Conservation (phyloP, 2,888 invertebrate species). For the Nemapogon koenigi region DNA sequence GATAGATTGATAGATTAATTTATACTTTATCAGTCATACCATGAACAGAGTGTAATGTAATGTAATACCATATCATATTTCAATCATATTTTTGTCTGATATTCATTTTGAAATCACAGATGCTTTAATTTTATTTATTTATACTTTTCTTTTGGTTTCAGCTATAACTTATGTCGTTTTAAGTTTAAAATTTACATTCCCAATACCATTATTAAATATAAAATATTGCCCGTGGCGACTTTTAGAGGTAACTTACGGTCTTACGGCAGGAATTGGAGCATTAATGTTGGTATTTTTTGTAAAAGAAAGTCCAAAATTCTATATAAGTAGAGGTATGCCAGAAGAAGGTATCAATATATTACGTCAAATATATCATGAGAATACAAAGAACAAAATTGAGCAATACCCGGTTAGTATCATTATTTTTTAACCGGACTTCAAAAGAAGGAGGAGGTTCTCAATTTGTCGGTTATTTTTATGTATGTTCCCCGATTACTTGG, state of each 20-base stretch:
- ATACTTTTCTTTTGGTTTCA: no score
- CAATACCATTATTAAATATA: not conserved
- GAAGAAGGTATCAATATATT: slow-evolving; percentile 8
- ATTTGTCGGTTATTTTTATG: no score
- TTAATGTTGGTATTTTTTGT: slow-evolving; percentile 1
- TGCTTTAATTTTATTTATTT: no score
- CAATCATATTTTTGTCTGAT: no score
- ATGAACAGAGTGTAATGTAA: no score
- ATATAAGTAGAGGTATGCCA: slow-evolving; percentile 8
- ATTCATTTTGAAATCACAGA: no score
- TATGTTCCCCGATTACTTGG: no score
- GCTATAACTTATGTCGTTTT: not conserved
- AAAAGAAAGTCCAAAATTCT: slow-evolving; percentile 15
- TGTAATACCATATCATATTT: no score
- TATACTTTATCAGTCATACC: no score
- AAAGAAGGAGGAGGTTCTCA: no score
- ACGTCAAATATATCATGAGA: slow-evolving; percentile 6
- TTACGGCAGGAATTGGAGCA: slow-evolving; percentile 4
- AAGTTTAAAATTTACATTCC: not conserved
- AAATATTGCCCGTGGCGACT: slow-evolving; percentile 11
- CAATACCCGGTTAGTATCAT: slow-evolving; percentile 12
- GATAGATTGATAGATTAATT: no score
- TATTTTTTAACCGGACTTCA: no score
- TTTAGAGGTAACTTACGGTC: slow-evolving; percentile 1
- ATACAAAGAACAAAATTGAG: slow-evolving; percentile 6